Conservation (phyloP, 2,888 invertebrate species). For the Therioaphis trifolii region DNA sequence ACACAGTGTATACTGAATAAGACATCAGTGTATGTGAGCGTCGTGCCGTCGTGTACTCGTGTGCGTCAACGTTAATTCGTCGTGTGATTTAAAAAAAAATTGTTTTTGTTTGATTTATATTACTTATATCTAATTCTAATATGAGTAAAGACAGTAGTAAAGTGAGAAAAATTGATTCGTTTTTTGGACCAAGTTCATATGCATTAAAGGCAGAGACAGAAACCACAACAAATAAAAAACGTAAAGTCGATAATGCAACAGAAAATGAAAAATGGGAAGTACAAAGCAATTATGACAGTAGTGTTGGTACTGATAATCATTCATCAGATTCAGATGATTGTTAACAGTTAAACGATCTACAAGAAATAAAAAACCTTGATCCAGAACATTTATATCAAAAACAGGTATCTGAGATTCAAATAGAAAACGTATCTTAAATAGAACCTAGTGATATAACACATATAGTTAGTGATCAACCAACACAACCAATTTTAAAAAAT, state of each 20-base stretch:
- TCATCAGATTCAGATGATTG: no score
- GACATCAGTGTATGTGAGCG: no score
- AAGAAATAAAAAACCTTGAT: no score
- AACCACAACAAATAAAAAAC: conserved; percentile 11
- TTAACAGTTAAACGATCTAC: no score
- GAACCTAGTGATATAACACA: conserved; percentile 23
- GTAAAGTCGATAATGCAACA: neutral
- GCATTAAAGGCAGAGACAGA: neutral
- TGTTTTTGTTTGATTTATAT: no score
- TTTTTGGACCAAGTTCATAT: conserved; percentile 13
- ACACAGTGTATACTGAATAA: no score
- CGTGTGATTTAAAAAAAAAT: no score
- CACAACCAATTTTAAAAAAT: conserved; percentile 26
- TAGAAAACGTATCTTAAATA: conserved; percentile 10
- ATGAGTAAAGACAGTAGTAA: no score
- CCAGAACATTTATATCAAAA: no score
- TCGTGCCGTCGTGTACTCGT: no score
- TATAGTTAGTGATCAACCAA: conserved; percentile 11
- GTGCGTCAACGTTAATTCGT: no score
- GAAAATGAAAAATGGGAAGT: neutral
- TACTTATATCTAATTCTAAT: no score
- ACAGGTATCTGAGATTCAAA: conserved; percentile 22
- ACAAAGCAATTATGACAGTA: conserved; percentile 2
- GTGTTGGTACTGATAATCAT: conserved; percentile 8
- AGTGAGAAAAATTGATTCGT: conserved; percentile 14